Evolutionary conservation across 2,797 vertebrate genomes (phyloP).

Genomic region (Carcharodon carcharias): DNA sequence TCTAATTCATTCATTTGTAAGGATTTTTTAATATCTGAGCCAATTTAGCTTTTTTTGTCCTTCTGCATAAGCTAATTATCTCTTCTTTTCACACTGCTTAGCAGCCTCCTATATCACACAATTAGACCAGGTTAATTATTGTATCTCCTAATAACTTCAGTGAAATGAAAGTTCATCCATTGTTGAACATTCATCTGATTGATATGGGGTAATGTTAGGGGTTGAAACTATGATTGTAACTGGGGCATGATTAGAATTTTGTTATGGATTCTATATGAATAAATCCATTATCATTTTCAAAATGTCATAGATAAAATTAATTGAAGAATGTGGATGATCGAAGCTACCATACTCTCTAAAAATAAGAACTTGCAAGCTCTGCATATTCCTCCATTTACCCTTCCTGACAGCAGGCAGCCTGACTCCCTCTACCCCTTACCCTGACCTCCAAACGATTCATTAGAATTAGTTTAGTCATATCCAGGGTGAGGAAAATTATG

Average conservation of each 20-base stretch:
- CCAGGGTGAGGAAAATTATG: neutral
- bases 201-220: neutral
- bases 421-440: neutral
- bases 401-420: neutral
- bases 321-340: neutral
- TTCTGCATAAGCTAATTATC: slow-evolving; percentile 8
- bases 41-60: neutral
- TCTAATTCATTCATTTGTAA: neutral
- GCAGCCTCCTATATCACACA: neutral
- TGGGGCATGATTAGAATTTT: neutral
- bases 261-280: neutral
- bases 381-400: neutral
- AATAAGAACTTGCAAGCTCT: neutral
- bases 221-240: neutral
- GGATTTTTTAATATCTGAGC: neutral
- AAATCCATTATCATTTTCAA: neutral
- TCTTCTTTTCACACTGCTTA: neutral
- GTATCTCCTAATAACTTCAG: neutral
- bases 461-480: slow-evolving; percentile 19
- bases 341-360: neutral
- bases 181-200: neutral
- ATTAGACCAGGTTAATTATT: neutral
- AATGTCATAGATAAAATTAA: neutral
- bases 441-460: neutral
- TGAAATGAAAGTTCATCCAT: neutral